phyloP scores from a whole-genome alignment of 2,113 vertebrate genomes.

The Picathartes gymnocephalus region DNA sequence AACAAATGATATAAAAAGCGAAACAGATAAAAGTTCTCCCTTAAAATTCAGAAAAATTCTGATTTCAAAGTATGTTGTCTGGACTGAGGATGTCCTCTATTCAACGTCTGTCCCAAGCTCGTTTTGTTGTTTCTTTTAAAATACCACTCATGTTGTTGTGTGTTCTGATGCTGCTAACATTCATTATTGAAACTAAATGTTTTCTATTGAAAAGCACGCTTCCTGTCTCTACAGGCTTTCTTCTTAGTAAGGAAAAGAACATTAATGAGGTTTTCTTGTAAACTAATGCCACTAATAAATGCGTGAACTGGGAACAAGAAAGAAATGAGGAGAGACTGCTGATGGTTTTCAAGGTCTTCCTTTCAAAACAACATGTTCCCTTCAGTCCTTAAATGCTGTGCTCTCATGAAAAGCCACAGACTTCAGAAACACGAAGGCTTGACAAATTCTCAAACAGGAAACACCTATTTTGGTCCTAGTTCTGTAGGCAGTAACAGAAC shows the following conservation, averaged over 20 bases:
- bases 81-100: background rate
- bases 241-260: background rate
- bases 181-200: slow-evolving; percentile 52
- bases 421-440: background rate
- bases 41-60: background rate
- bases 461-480: background rate
- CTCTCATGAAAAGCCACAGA: background rate
- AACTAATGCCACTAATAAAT: slow-evolving; percentile 61
- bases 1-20: background rate
- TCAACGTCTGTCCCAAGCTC: background rate
- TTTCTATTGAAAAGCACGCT: slow-evolving; percentile 41
- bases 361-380: slow-evolving; percentile 46
- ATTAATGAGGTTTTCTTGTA: slow-evolving; percentile 49
- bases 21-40: accelerated
- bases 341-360: background rate
- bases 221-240: slow-evolving; percentile 37
- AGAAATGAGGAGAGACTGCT: background rate
- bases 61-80: background rate
- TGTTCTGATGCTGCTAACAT: slow-evolving; percentile 14
- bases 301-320: slow-evolving; percentile 12
- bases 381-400: background rate
- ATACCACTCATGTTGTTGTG: background rate
- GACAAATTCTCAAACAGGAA: background rate
- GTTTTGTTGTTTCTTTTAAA: slow-evolving; percentile 7
- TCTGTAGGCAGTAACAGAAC: background rate